These are phyloP conservation scores for Rotaria sp. DNA, from an alignment of 2,888 invertebrate species.

Conservation along the genomic window DNA sequence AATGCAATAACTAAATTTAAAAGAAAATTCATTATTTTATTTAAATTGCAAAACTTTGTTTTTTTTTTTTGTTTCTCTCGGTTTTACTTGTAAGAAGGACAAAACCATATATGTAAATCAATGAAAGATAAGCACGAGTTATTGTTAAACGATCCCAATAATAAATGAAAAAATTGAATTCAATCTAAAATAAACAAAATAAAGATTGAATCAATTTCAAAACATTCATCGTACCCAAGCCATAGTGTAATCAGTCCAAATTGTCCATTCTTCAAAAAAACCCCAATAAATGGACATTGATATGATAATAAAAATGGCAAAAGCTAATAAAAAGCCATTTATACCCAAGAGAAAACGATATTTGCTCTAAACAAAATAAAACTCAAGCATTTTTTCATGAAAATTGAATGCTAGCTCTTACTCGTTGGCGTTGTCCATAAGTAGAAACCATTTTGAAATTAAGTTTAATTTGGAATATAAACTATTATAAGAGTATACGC, in stretches of 20 bases:
- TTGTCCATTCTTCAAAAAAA: constrained; percentile 39
- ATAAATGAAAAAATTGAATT: constrained; percentile 40
- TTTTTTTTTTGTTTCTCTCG: not conserved
- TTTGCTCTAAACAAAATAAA: not conserved
- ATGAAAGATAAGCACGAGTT: constrained; percentile 32
- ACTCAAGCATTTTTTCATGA: not conserved
- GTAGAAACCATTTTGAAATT: not conserved
- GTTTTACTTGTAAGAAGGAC: constrained; percentile 30
- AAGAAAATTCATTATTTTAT: not conserved
- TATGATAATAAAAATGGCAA: not conserved
- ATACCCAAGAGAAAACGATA: not conserved
- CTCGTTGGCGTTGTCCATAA: constrained; percentile 18
- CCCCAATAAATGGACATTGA: constrained; percentile 21
- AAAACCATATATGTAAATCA: constrained; percentile 38
- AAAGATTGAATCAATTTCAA: not conserved
- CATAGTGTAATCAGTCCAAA: constrained; percentile 39
- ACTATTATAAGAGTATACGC: not conserved
- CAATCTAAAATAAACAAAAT: not conserved
- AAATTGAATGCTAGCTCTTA: not conserved
- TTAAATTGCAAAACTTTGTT: not conserved
- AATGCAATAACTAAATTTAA: constrained; percentile 26
- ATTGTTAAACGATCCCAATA: constrained; percentile 40
- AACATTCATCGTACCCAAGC: constrained; percentile 30
- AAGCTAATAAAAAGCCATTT: not conserved
- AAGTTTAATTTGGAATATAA: not conserved